These are phyloP conservation scores for Meghimatium bilineatum DNA, from an alignment of 2,888 invertebrate species.

Conservation along the genomic window DNA sequence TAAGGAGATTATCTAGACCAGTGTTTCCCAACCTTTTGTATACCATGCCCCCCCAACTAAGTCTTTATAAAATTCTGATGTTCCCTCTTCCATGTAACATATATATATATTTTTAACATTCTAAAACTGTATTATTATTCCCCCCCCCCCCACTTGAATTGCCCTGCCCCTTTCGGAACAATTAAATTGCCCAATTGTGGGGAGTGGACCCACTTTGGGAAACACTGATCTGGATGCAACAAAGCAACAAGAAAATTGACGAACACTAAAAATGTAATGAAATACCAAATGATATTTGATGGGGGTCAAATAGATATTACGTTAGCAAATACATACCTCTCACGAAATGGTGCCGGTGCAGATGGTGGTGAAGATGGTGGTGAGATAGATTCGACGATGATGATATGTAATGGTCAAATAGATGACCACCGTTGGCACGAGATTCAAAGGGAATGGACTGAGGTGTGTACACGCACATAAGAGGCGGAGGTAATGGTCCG, in stretches of 20 bases:
- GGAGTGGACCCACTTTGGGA: background rate
- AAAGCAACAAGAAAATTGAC: too few relatives aligned
- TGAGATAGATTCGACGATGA: slow-evolving; percentile 2
- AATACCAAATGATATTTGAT: too few relatives aligned
- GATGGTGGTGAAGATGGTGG: slow-evolving; percentile 21
- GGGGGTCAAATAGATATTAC: too few relatives aligned
- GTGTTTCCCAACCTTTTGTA: too few relatives aligned
- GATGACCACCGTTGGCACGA: background rate
- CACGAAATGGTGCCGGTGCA: slow-evolving; percentile 5
- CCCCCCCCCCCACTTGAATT: background rate
- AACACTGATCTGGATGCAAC: too few relatives aligned
- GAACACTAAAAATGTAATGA: too few relatives aligned
- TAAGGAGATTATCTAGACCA: too few relatives aligned
- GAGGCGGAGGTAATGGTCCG: slow-evolving; percentile 2
- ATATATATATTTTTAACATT: too few relatives aligned
- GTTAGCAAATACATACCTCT: slow-evolving; percentile 1
- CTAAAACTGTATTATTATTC: too few relatives aligned
- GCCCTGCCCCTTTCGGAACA: background rate
- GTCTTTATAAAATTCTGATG: too few relatives aligned
- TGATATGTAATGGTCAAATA: slow-evolving; percentile 19
- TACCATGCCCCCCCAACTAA: too few relatives aligned
- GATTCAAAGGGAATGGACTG: slow-evolving; percentile 7
- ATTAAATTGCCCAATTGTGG: background rate
- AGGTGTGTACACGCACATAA: background rate
- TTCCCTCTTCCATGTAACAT: too few relatives aligned